A percentile compares a stretch with the other conserved stretches of the same genome.
Conservation (phyloP, 2,888 invertebrate species). For the Caenorhabditis sp. region DNA sequence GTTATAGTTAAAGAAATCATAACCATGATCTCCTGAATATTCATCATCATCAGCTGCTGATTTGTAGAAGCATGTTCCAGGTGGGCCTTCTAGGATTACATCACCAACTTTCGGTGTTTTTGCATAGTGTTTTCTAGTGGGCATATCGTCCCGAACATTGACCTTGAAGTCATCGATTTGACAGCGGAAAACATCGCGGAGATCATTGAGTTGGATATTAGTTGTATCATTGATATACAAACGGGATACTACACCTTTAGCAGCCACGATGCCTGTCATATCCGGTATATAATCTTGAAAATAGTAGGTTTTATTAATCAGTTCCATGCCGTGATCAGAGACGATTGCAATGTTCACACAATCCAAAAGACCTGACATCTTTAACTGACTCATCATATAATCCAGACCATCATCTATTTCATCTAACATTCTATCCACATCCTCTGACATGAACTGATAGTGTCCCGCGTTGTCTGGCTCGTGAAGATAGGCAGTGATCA, state of each 20-base stretch:
- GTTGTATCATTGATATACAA: conserved; percentile 55
- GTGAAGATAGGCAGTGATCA: conserved; percentile 66
- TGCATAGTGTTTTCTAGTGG: conserved; percentile 59
- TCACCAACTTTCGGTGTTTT: conserved; percentile 58
- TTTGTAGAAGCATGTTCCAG: conserved; percentile 60
- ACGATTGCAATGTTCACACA: conserved; percentile 64
- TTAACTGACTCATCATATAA: conserved; percentile 54
- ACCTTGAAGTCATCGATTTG: conserved; percentile 50
- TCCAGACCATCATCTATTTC: conserved; percentile 57
- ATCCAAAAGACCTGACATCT: conserved; percentile 54
- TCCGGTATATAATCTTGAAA: conserved; percentile 46
- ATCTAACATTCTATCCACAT: conserved; percentile 32
- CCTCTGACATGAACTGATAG: conserved; percentile 32
- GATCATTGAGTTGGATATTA: conserved; percentile 26
- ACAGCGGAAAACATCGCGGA: conserved; percentile 56
- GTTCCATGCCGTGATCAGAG: conserved; percentile 66
- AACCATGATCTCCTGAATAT: conserved; percentile 63
- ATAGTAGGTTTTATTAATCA: conserved; percentile 50
- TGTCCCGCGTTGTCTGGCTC: conserved; percentile 66
- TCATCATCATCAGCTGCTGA: conserved; percentile 43
- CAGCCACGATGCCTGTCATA: conserved; percentile 44
- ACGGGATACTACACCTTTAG: conserved; percentile 60
- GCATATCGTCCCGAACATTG: conserved; percentile 53
- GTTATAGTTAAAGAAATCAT: conserved; percentile 55
- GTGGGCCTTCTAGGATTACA: conserved; percentile 59